Base-by-base conservation (phyloP, 2,888 invertebrate genomes). In the Watsonalla binaria region DNA sequence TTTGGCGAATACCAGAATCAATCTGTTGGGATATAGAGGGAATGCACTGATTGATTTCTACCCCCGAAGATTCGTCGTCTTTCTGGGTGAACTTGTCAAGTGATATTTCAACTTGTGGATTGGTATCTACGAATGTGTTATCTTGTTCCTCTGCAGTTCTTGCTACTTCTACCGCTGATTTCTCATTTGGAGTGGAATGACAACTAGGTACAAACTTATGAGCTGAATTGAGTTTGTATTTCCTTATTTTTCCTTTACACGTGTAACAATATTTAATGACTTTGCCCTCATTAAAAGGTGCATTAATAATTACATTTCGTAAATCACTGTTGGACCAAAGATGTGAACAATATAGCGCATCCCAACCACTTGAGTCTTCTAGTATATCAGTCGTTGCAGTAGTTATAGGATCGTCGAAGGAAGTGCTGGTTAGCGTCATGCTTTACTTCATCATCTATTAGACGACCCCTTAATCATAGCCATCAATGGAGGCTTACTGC, bases 161-260 rank as follows among this genome's bases (percentile, higher is more conserved):
- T 52, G 58, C 59, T 6, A 45, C 46, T 33, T 61, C 54, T 57
- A 56, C 62, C 34, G 45, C 52, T 48, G 54, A 54, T 53, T 76
- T 76, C 53, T 65, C 60, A 58, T 80, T 82, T 51, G 90, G 90
- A 59, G 90, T 90, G 57, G 90, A 90, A 80, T 86, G 83, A 66
- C 71, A 78, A 59, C 75, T 76, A 46, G 90, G 90, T 62, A 70
- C 63, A 66, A 90, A 90, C 59, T 55, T 74, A 51, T 70, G 78
- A 53, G 76, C 65, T 52, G 82, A 74, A 61, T 75, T 81, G 54
- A 90, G 63, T 66, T 87, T 82, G 78, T 90, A 90, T 75, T 84
- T 89, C 72, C 89, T 82, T 70, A 89, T 84, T 76, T 90, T 90
- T 53, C 87, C 88, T 63, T 74, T 84, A 68, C 89, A 90, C 6